A percentile compares a stretch with the other conserved stretches of the same genome.
phyloP scores from a whole-genome alignment of 2,888 invertebrate genomes.

The Chrysomela aeneicollis region DNA sequence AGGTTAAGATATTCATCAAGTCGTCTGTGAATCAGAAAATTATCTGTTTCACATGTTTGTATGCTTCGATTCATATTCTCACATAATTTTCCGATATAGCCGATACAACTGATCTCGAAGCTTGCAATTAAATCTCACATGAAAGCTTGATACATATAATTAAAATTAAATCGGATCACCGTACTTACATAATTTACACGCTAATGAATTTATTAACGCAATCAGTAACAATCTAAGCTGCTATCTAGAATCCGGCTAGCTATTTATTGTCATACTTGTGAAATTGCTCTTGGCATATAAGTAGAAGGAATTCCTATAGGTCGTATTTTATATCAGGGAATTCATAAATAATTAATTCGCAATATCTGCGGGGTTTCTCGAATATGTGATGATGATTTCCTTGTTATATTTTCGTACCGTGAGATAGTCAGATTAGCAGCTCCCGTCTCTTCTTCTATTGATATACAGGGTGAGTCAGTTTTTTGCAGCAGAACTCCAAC shows the following conservation, averaged over 20 bases:
- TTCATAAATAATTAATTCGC: neutral
- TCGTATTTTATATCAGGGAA: neutral
- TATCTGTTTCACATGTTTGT: neutral
- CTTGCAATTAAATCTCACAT: neutral
- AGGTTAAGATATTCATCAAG: no score
- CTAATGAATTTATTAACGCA: neutral
- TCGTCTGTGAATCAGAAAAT: neutral
- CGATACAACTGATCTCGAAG: neutral
- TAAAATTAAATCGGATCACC: no score
- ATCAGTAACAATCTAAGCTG: neutral
- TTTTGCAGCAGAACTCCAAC: no score
- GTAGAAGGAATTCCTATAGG: neutral
- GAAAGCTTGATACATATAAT: neutral
- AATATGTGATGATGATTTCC: no score
- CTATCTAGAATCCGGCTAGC: neutral
- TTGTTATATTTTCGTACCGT: no score
- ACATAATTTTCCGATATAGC: neutral
- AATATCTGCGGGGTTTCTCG: no score
- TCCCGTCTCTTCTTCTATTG: no score
- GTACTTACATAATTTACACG: neutral
- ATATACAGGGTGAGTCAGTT: no score
- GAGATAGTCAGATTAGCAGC: no score
- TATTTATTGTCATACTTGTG: neutral
- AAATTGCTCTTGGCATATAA: neutral
- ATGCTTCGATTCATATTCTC: neutral